These are phyloP conservation scores for Schizothorax lantsangensis DNA, from an alignment of 2,797 vertebrate genomes.

Conservation along the genomic window DNA sequence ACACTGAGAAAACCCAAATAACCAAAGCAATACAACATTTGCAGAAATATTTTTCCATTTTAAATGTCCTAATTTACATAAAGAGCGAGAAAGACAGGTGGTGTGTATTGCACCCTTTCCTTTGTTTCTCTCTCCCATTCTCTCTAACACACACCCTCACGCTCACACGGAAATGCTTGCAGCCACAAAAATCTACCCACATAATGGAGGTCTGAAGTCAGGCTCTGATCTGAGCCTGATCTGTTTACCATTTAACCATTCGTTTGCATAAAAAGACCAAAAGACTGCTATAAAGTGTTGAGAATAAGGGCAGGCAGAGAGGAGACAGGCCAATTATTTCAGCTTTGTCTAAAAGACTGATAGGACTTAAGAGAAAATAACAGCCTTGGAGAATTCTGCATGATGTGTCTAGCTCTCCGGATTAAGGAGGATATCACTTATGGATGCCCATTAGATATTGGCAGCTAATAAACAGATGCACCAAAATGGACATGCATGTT, in stretches of 20 bases:
- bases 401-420: neutral
- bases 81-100: neutral
- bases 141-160: slow-evolving; percentile 28
- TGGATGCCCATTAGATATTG: neutral
- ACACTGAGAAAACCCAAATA: neutral
- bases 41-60: neutral
- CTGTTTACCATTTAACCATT: slow-evolving; percentile 27
- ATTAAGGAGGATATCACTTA: slow-evolving; percentile 3
- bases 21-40: slow-evolving; percentile 24
- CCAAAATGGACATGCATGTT: slow-evolving; percentile 10
- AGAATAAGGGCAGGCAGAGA: neutral
- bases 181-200: slow-evolving; percentile 24
- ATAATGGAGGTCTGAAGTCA: slow-evolving; percentile 34
- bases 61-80: slow-evolving; percentile 31
- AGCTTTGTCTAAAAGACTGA: slow-evolving; percentile 12
- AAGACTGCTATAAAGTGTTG: neutral
- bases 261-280: slow-evolving; percentile 21
- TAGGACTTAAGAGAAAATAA: slow-evolving; percentile 40
- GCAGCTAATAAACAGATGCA: neutral
- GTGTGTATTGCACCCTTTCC: slow-evolving; percentile 7
- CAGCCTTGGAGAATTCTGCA: slow-evolving; percentile 13
- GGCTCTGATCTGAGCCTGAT: slow-evolving; percentile 14
- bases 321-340: slow-evolving; percentile 5
- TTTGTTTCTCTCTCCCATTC: neutral
- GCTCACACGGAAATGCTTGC: neutral